phyloP scores from a whole-genome alignment of 2,113 vertebrate species.

The Phodopus roborovskii region DNA sequence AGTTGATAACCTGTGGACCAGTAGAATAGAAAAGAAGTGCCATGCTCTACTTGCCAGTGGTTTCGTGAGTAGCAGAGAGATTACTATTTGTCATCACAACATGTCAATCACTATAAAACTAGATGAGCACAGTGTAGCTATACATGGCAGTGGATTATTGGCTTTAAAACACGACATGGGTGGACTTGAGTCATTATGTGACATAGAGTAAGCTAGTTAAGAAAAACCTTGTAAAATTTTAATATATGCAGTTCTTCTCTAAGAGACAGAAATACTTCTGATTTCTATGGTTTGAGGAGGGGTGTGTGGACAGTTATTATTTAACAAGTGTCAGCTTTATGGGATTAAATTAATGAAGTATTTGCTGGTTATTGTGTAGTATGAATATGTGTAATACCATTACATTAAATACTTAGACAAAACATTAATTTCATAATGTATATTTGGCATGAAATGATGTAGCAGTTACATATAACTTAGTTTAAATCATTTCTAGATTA shows the following conservation, averaged over 20 bases:
- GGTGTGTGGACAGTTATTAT: not conserved
- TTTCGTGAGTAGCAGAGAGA: not conserved
- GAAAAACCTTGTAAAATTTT: not conserved
- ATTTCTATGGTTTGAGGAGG: not conserved
- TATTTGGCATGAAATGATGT: not conserved
- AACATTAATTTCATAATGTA: not conserved
- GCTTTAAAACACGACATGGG: not conserved
- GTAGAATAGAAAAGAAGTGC: not conserved
- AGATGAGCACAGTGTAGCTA: not conserved
- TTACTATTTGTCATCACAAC: not conserved
- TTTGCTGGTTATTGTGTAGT: not conserved
- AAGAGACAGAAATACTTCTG: not conserved
- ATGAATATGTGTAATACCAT: not conserved
- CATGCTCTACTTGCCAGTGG: not conserved
- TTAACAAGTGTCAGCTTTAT: not conserved
- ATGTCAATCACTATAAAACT: no score
- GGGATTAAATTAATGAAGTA: not conserved
- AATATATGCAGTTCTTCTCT: not conserved
- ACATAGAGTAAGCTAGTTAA: not conserved
- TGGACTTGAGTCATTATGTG: not conserved
- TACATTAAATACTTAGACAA: not conserved
- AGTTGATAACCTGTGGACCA: not conserved
- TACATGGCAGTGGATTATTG: not conserved
- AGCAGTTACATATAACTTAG: not conserved
- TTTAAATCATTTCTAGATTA: not conserved